Base-by-base conservation (phyloP, 2,113 vertebrate genomes). In the Podarcis muralis region DNA sequence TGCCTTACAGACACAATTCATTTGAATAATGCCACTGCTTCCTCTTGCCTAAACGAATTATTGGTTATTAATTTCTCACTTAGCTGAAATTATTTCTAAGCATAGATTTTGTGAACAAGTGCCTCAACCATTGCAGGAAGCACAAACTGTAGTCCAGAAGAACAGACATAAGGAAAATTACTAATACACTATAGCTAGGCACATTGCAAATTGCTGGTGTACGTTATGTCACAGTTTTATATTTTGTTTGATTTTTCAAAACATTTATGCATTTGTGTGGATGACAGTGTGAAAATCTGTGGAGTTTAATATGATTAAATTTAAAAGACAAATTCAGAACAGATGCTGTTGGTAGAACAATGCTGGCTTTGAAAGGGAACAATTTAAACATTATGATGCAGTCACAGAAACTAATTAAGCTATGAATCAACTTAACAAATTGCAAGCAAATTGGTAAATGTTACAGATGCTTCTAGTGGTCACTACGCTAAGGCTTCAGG, bases 361-460 rank as follows among this genome's bases (percentile, higher is more conserved):
- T 32, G 5, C 66, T 80, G n/a, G 40, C 66, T 82, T 79, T 85
- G 43, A 81, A 76, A 69, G 40, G 27, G 13, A 84, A 30, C 83
- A 83, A 83, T 78, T 78, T 77, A 43, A 53, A 72, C 30, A 68
- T 69, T 82, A 27, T 37, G 11, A 77, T 2, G 68, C 53, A 53
- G 23, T 32, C 22, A 37, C 23, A 86, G 6, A 85, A 59, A 72
- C 62, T 23, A 43, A 81, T 32, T 81, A 88, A 30, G 9, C 11
- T 37, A 81, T 37, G 48, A 84, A 85, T 81, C 59, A 88, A 77
- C 6, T 82, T 72, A 80, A 90, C 82, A 79, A 72, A 71, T n/a
- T 59, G 18, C 43, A n/a, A 65, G 30, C 59, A 65, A 68, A 18
- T 35, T 25, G 77, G 22, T 35, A 78, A 78, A 27, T 71, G 8